Percentiles rank a stretch among this genome's conserved stretches.
Conservation (phyloP, 2,888 invertebrate genomes). For the Pammene fasciana region DNA sequence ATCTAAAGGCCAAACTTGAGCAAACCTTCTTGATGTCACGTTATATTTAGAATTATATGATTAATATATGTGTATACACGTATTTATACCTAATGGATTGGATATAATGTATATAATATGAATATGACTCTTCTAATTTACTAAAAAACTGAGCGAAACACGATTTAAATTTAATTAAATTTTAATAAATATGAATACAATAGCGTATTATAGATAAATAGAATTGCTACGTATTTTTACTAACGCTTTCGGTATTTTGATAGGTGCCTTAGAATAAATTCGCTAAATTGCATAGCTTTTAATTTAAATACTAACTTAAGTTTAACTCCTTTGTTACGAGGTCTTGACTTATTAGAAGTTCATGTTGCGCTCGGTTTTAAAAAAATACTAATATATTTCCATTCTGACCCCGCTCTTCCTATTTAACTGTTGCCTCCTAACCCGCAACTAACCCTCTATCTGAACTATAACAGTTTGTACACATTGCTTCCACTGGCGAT, state of each 20-base stretch:
- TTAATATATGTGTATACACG: conserved; percentile 25
- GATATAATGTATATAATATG: conserved; percentile 3
- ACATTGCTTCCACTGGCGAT: conserved; percentile 46
- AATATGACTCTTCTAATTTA: conserved; percentile 22
- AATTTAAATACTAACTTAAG: no score
- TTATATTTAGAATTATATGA: conserved; percentile 20
- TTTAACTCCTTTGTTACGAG: neutral
- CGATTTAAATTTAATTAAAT: neutral
- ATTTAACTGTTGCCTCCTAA: conserved; percentile 32
- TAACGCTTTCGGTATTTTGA: no score
- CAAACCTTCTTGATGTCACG: conserved; percentile 43
- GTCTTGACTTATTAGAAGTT: neutral
- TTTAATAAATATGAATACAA: neutral
- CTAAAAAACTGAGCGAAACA: conserved; percentile 29
- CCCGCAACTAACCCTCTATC: conserved; percentile 36
- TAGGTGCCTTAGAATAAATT: no score
- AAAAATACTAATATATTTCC: conserved; percentile 20
- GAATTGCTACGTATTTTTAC: no score
- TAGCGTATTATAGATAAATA: neutral
- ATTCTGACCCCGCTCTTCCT: conserved; percentile 32
- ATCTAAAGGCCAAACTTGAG: conserved; percentile 43
- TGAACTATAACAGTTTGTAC: conserved; percentile 24
- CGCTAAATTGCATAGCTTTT: no score
- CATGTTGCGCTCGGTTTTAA: conserved; percentile 29
- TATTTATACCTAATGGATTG: conserved; percentile 13